Conservation (phyloP, 2,888 invertebrate genomes). For the Orthosia gothica region DNA sequence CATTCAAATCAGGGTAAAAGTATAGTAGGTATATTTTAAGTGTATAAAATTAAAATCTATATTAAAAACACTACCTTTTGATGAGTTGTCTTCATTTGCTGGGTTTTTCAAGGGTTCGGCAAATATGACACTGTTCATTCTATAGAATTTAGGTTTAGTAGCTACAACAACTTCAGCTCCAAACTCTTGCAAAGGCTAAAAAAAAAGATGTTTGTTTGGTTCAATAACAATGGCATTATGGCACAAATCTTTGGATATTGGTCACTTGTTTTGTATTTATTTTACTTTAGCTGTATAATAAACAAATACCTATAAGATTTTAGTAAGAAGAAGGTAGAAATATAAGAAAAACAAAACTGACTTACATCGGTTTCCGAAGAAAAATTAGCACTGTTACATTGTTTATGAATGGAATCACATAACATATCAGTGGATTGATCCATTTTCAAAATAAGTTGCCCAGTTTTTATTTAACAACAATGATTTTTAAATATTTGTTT, state of each 20-base stretch:
- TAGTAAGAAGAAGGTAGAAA: not conserved
- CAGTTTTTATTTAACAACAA: slow-evolving; percentile 21
- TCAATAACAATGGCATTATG: too few relatives aligned
- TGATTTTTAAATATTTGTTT: not conserved
- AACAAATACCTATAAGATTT: not conserved
- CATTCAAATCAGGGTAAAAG: too few relatives aligned
- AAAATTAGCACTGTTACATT: slow-evolving; percentile 5
- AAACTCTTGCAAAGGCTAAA: slow-evolving; percentile 51
- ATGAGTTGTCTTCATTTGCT: not conserved
- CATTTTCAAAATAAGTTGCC: slow-evolving; percentile 26
- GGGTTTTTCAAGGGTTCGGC: slow-evolving; percentile 54
- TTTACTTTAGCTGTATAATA: not conserved
- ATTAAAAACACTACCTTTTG: too few relatives aligned
- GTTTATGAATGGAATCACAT: slow-evolving; percentile 1
- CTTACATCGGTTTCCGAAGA: slow-evolving; percentile 50
- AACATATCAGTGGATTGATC: slow-evolving; percentile 3
- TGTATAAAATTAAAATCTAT: too few relatives aligned
- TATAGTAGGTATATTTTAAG: too few relatives aligned
- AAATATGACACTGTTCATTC: slow-evolving; percentile 50
- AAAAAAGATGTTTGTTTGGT: not conserved
- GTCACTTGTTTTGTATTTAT: not conserved
- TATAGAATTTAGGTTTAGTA: slow-evolving; percentile 13
- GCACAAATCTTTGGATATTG: not conserved
- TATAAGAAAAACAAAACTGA: not conserved
- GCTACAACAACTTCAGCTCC: not conserved